phyloP scores from a whole-genome alignment of 2,113 vertebrate genomes.

The Sinocyclocheilus anophthalmus region DNA sequence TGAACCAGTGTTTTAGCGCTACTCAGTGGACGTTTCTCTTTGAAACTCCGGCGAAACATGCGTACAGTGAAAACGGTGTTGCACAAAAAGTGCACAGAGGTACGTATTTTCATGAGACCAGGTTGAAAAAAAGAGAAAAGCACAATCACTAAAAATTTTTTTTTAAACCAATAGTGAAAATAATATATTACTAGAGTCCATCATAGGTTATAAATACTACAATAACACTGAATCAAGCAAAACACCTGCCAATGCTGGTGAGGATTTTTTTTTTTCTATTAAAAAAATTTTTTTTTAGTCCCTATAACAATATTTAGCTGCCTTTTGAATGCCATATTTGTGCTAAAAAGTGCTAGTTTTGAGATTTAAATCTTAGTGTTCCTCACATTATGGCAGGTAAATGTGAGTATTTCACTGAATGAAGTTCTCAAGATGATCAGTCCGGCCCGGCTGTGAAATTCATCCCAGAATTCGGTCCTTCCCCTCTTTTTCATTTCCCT shows the following conservation, averaged over 20 bases:
- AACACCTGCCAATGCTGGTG: background rate
- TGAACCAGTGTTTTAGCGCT: no score
- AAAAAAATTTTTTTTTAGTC: background rate
- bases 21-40: no score
- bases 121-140: no score
- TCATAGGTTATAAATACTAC: no score
- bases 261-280: background rate
- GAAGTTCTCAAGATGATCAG: background rate
- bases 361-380: background rate
- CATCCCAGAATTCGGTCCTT: constrained; percentile 44
- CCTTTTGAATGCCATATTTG: background rate
- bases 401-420: background rate
- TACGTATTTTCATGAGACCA: no score
- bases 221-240: background rate
- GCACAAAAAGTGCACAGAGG: no score
- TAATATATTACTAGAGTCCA: no score
- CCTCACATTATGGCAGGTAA: background rate
- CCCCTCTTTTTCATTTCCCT: constrained; percentile 59
- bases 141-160: no score
- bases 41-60: no score
- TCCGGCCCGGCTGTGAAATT: constrained; percentile 47
- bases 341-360: background rate
- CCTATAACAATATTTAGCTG: background rate
- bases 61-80: no score
- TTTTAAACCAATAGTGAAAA: no score